phyloP scores from a whole-genome alignment of 2,797 vertebrate genomes.

The Anguilla anguilla region DNA sequence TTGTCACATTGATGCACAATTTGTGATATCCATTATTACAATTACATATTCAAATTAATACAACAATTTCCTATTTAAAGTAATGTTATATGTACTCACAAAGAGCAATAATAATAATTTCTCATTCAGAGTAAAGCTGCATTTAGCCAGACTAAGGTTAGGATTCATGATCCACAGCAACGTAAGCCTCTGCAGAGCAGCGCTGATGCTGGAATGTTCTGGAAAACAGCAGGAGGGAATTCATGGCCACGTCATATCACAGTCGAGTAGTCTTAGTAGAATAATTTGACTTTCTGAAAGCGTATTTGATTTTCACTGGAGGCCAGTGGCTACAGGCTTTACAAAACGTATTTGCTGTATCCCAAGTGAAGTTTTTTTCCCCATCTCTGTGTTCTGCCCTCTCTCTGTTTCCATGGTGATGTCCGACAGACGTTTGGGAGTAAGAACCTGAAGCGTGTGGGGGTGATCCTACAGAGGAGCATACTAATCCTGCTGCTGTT shows the following conservation, averaged over 20 bases:
- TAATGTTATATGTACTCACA: neutral
- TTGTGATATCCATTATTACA: neutral
- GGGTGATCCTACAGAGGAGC: slow-evolving; percentile 83
- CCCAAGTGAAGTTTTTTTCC: neutral
- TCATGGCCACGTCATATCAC: neutral
- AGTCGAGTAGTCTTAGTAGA: neutral
- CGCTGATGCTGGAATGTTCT: neutral
- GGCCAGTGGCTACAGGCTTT: neutral
- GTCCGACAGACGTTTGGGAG: slow-evolving; percentile 79
- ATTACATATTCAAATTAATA: neutral
- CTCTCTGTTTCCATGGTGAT: slow-evolving; percentile 7
- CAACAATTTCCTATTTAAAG: neutral
- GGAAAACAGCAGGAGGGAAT: neutral
- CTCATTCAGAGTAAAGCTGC: neutral
- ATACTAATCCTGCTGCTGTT: slow-evolving; percentile 81
- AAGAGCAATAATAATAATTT: neutral
- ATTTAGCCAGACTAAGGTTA: neutral
- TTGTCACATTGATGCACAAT: neutral
- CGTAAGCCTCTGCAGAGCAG: neutral
- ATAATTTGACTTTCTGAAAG: neutral
- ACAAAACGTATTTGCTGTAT: neutral
- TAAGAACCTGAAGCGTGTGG: slow-evolving; percentile 84
- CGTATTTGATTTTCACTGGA: neutral
- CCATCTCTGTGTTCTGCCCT: slow-evolving; percentile 3
- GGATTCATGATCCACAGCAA: neutral